These are phyloP conservation scores for Charadrius vociferus DNA, from an alignment of 2,113 vertebrate species.

Conservation along the genomic window DNA sequence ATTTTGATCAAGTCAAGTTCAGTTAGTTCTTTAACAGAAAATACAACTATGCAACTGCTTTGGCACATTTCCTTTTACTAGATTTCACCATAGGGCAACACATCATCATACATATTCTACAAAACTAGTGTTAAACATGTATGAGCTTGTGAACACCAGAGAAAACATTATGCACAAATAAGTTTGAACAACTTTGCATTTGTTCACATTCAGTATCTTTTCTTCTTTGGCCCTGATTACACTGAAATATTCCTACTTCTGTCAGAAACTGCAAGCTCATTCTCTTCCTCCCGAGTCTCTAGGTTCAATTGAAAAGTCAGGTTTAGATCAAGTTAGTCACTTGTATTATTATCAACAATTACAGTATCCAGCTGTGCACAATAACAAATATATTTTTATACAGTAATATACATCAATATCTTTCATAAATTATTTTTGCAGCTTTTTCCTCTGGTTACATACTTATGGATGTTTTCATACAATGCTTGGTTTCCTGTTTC, in stretches of 20 bases:
- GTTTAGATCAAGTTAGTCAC: conserved; percentile 52
- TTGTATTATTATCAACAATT: conserved; percentile 47
- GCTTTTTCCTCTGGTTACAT: conserved; percentile 51
- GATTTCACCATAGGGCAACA: not conserved
- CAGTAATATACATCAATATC: conserved; percentile 15
- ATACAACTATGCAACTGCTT: not conserved
- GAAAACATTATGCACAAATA: not conserved
- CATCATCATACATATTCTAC: too few species aligned
- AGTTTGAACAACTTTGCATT: not conserved
- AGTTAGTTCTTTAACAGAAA: not conserved
- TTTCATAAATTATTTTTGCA: conserved; percentile 35
- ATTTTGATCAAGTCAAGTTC: not conserved
- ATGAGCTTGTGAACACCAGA: not conserved
- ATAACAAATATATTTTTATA: conserved; percentile 23
- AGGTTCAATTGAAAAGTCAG: conserved; percentile 50
- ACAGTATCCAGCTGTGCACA: conserved; percentile 42
- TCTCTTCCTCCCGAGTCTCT: not conserved
- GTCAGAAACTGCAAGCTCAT: conserved; percentile 25
- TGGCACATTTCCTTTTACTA: not conserved
- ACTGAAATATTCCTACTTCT: conserved; percentile 19
- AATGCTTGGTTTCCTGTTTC: conserved; percentile 61
- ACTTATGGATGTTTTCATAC: conserved; percentile 38
- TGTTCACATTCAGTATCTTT: not conserved
- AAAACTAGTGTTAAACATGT: not conserved
- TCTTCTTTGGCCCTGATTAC: not conserved